Conservation (phyloP, 2,113 vertebrate species). For the Thinocorus orbignyianus region DNA sequence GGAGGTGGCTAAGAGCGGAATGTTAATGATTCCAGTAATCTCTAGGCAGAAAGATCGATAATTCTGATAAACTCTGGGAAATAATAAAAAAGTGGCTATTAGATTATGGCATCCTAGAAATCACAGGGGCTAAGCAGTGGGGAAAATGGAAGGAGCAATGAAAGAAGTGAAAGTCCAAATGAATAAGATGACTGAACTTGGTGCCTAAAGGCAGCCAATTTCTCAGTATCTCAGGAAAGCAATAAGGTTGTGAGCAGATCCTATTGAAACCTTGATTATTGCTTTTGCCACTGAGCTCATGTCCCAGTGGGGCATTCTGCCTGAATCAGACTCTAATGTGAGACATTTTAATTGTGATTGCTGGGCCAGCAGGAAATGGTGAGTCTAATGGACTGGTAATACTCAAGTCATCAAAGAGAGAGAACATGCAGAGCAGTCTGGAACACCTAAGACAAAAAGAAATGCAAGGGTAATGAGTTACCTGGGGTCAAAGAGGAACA, state of each 20-base stretch:
- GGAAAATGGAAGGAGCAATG: background rate
- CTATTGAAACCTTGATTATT: background rate
- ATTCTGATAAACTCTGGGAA: background rate
- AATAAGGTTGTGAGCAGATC: background rate
- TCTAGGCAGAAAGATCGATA: background rate
- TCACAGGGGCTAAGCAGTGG: background rate
- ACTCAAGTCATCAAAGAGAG: background rate
- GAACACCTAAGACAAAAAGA: background rate
- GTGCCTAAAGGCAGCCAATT: background rate
- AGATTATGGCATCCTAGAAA: background rate
- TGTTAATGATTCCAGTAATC: background rate
- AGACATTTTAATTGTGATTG: constrained; percentile 1
- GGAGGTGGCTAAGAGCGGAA: background rate
- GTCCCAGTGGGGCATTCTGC: background rate
- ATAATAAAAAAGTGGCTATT: background rate
- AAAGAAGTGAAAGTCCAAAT: background rate
- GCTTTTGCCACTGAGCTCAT: constrained; percentile 11
- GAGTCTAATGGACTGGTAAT: background rate
- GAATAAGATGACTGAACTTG: background rate
- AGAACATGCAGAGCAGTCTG: background rate
- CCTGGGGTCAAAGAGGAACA: background rate
- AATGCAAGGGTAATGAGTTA: background rate
- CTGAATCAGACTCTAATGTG: background rate
- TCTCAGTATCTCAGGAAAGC: background rate
- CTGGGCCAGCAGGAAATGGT: background rate